Evolutionary conservation across 2,113 vertebrate genomes (phyloP).

Genomic region (Myotis davidii): DNA sequence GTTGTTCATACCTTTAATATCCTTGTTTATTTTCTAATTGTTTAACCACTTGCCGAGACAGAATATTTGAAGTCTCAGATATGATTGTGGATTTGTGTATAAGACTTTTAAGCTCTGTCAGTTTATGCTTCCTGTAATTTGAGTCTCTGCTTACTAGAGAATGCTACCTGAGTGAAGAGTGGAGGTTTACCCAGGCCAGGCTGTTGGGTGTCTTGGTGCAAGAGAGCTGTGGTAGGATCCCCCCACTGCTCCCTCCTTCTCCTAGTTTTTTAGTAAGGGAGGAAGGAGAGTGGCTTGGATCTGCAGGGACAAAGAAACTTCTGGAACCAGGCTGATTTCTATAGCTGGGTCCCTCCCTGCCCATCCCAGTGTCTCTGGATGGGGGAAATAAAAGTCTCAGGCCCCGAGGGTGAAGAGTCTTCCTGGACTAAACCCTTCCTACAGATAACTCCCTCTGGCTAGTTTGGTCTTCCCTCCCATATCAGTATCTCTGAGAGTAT

Average conservation of each 20-base stretch:
- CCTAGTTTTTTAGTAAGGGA: not conserved
- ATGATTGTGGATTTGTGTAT: not conserved
- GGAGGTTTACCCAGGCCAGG: not conserved
- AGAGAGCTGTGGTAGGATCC: not conserved
- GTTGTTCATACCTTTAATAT: not conserved
- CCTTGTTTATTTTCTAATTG: not conserved
- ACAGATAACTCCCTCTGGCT: not conserved
- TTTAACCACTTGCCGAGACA: not conserved
- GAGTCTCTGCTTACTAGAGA: not conserved
- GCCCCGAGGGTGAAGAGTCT: not conserved
- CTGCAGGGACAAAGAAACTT: not conserved
- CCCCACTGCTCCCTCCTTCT: not conserved
- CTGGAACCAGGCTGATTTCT: not conserved
- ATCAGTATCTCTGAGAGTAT: not conserved
- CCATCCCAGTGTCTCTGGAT: not conserved
- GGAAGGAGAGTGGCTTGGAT: not conserved
- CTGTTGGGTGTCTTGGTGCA: not conserved
- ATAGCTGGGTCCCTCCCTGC: not conserved
- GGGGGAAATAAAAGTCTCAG: not conserved
- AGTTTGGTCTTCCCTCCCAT: not conserved
- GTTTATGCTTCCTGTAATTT: not conserved
- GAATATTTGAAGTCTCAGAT: not conserved
- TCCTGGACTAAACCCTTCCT: not conserved
- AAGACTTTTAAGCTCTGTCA: not conserved
- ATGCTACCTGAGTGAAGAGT: not conserved